Percentiles rank a stretch among this genome's conserved stretches.
These are phyloP conservation scores for Mimumesa dahlbomi DNA, from an alignment of 2,888 invertebrate genomes.

Conservation along the genomic window DNA sequence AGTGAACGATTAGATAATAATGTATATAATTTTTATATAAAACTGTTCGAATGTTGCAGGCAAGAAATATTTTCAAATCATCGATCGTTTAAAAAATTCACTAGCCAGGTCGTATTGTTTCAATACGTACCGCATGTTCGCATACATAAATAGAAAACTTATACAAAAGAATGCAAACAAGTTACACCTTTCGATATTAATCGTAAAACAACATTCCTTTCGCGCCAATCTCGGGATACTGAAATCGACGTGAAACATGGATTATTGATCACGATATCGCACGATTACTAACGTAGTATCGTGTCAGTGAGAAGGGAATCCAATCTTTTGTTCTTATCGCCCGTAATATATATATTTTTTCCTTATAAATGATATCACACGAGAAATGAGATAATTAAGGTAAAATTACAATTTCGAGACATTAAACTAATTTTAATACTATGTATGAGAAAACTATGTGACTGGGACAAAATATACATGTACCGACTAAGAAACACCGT, in stretches of 20 bases:
- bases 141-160: conserved; percentile 1
- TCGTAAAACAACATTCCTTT: conserved; percentile 18
- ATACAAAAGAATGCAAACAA: conserved; percentile 51
- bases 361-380: no score
- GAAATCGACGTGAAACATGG: neutral
- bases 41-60: conserved; percentile 33
- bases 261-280: neutral
- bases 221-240: neutral
- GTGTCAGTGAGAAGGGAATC: neutral
- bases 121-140: conserved; percentile 15
- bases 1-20: conserved; percentile 57
- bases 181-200: conserved; percentile 26
- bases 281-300: neutral
- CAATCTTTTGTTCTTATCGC: neutral
- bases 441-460: neutral
- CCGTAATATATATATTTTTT: no score
- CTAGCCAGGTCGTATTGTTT: conserved; percentile 6
- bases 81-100: neutral
- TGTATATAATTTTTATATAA: conserved; percentile 63
- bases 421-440: neutral
- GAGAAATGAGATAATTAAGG: conserved; percentile 2
- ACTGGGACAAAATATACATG: neutral
- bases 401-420: neutral
- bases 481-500: neutral
- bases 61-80: conserved; percentile 6